Conservation (phyloP, 1,140 invertebrate species). For the Cardiocondyla obscurior region DNA sequence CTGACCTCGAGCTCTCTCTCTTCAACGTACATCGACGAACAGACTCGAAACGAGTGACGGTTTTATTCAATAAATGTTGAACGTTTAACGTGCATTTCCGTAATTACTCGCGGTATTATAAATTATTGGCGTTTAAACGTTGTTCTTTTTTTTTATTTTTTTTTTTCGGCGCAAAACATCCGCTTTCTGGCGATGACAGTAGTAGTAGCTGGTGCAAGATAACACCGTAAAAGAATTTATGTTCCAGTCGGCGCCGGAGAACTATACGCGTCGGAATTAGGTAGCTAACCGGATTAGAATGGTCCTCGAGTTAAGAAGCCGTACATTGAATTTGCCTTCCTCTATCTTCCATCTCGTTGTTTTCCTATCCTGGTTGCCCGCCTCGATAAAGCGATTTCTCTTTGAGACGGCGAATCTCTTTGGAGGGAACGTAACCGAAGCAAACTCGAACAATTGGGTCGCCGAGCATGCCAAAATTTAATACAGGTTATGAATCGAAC, state of each 20-base stretch:
- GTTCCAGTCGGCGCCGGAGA: constrained; percentile 60
- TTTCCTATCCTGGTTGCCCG: neutral
- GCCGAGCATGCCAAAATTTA: neutral
- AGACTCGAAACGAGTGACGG: neutral
- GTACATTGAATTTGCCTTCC: constrained; percentile 43
- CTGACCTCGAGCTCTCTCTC: neutral
- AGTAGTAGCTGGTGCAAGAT: neutral
- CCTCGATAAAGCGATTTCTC: neutral
- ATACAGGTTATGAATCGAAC: constrained; percentile 5
- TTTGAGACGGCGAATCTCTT: constrained; percentile 1
- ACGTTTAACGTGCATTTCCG: no score
- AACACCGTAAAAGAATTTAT: constrained; percentile 64
- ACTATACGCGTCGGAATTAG: constrained; percentile 43
- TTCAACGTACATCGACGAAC: neutral
- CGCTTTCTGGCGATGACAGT: neutral
- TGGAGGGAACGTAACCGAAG: neutral
- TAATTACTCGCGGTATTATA: no score
- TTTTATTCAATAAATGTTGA: neutral
- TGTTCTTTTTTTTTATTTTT: no score
- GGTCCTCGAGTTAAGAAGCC: constrained; percentile 19
- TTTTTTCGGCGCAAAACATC: neutral
- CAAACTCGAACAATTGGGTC: constrained; percentile 2
- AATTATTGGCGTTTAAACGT: neutral
- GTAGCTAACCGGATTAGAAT: constrained; percentile 32
- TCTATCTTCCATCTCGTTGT: no score